phyloP scores from a whole-genome alignment of 2,888 invertebrate genomes.

The Drosophila basisetae region DNA sequence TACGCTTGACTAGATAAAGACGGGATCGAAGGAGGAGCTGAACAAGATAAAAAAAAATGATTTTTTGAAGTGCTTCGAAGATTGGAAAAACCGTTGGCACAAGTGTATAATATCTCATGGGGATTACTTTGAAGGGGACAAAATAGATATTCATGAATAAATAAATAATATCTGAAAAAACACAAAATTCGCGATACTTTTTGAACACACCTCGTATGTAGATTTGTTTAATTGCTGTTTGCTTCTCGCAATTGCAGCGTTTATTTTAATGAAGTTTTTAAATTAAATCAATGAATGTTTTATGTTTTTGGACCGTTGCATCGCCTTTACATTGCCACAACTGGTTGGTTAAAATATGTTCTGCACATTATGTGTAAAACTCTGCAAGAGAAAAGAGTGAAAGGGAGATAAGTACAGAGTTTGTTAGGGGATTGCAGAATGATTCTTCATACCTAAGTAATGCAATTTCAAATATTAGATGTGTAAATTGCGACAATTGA shows the following conservation, averaged over 20 bases:
- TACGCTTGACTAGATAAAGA: too few relatives aligned
- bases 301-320: neutral
- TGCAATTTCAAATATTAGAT: neutral
- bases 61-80: too few relatives aligned
- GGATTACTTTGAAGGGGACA: too few relatives aligned
- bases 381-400: conserved; percentile 8
- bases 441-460: conserved; percentile 2
- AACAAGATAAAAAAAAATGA: too few relatives aligned
- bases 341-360: neutral
- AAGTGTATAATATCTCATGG: too few relatives aligned
- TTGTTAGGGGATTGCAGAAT: neutral
- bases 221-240: neutral
- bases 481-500: neutral
- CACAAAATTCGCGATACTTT: too few relatives aligned
- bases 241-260: conserved; percentile 11
- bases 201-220: too few relatives aligned
- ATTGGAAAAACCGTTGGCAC: too few relatives aligned
- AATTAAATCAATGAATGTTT: neutral
- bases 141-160: too few relatives aligned
- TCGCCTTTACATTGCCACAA: neutral
- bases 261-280: conserved; percentile 11
- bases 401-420: neutral
- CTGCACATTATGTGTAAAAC: neutral
- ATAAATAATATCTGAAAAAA: too few relatives aligned
- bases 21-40: too few relatives aligned